Conservation (phyloP, 1,140 invertebrate species). For the Augochlora pura region DNA sequence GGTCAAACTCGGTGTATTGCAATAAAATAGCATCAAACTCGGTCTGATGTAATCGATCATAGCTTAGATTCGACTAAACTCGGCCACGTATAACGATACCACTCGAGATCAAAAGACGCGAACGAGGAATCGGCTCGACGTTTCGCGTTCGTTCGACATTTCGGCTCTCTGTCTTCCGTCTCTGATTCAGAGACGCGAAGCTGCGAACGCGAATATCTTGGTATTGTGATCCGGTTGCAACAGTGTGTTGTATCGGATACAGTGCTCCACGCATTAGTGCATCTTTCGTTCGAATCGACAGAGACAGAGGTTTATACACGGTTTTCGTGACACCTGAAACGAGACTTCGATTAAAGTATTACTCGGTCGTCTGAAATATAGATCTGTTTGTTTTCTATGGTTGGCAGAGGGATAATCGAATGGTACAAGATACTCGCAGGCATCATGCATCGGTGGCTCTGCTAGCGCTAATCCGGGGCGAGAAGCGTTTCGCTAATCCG, state of each 20-base stretch:
- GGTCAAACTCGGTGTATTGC: no score
- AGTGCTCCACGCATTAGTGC: background rate
- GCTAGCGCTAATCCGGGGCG: background rate
- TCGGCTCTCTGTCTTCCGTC: background rate
- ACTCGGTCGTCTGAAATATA: no score
- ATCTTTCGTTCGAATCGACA: no score
- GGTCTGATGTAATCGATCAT: no score
- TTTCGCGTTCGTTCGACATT: background rate
- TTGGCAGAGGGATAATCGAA: no score
- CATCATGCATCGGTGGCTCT: background rate
- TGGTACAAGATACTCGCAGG: no score
- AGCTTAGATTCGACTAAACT: no score
- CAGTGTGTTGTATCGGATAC: background rate
- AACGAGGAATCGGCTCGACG: slow-evolving; percentile 34
- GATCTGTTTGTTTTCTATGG: no score
- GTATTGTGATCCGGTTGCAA: background rate
- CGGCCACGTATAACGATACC: slow-evolving; percentile 2
- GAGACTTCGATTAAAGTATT: no score
- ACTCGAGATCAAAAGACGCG: slow-evolving; percentile 20
- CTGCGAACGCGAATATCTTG: slow-evolving; percentile 19
- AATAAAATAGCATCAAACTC: no score
- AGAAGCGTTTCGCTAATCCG: background rate
- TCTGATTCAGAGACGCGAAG: background rate
- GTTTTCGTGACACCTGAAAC: no score
- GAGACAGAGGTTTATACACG: no score